A percentile compares a stretch with the other conserved stretches of the same genome.
These are phyloP conservation scores for Nyctalus aviator DNA, from an alignment of 2,797 vertebrate genomes.

Conservation along the genomic window DNA sequence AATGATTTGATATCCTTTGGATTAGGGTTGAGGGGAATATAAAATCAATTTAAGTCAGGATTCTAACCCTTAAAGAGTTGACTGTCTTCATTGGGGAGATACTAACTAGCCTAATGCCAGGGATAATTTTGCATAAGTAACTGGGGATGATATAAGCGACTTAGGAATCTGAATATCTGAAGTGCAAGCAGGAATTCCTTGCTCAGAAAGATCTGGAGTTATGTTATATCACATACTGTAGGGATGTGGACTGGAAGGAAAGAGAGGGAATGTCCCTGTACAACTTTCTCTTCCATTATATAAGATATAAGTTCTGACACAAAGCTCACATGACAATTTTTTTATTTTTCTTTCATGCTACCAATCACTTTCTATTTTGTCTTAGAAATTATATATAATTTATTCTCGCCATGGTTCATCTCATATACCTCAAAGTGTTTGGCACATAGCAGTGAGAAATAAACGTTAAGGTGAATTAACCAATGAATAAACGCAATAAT, in stretches of 20 bases:
- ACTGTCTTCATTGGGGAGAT: neutral
- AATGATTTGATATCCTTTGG: neutral
- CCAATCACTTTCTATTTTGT: neutral
- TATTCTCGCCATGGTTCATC: neutral
- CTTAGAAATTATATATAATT: slow-evolving; percentile 5
- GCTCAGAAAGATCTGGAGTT: neutral
- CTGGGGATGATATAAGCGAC: neutral
- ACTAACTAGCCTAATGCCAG: neutral
- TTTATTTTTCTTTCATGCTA: neutral
- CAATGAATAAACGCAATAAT: neutral
- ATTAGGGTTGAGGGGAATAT: neutral
- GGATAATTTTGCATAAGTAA: neutral
- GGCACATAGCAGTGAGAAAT: slow-evolving; percentile 4
- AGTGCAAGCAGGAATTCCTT: neutral
- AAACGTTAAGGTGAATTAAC: neutral
- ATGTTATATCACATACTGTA: neutral
- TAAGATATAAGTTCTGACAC: neutral
- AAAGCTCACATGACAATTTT: neutral
- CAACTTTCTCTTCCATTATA: neutral
- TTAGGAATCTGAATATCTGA: neutral
- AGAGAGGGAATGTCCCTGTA: neutral
- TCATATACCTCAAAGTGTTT: neutral
- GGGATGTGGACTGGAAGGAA: neutral
- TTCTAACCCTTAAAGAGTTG: neutral
- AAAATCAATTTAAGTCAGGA: neutral